Conservation (phyloP, 1,140 invertebrate species). For the Kradibia gibbosae region DNA sequence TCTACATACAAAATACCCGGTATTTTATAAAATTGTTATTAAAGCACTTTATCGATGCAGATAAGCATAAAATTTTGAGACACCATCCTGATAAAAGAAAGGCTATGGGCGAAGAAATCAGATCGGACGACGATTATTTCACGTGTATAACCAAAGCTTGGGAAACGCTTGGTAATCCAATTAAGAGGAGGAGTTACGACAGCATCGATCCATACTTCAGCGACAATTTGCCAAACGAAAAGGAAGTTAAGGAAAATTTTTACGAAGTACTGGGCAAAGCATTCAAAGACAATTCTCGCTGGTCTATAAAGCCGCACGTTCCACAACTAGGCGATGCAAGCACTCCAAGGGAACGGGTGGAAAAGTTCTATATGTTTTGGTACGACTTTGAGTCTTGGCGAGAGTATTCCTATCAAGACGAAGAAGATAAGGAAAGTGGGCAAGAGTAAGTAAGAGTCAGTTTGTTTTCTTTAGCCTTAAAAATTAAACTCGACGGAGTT, state of each 20-base stretch:
- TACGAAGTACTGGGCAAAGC: constrained; percentile 85
- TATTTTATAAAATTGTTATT: not conserved
- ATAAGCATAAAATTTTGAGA: constrained; percentile 89
- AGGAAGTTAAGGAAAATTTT: constrained; percentile 87
- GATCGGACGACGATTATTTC: constrained; percentile 95
- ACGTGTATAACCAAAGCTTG: constrained; percentile 99
- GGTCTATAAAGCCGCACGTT: constrained; percentile 92
- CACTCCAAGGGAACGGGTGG: constrained; percentile 82
- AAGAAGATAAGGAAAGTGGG: constrained; percentile 98
- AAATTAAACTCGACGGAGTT: no score
- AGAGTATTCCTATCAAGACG: constrained; percentile 99
- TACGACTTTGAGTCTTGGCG: constrained; percentile 99
- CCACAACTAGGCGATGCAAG: constrained; percentile 87
- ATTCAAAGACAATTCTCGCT: constrained; percentile 91
- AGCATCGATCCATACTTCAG: constrained; percentile 97
- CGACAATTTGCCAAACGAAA: constrained; percentile 85
- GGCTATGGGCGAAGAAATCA: constrained; percentile 87
- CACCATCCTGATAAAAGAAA: constrained; percentile 99
- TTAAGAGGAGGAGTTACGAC: constrained; percentile 92
- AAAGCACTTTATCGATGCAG: constrained; percentile 65
- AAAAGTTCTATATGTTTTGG: constrained; percentile 93
- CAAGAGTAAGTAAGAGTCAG: constrained; percentile 77
- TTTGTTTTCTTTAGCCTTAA: not conserved
- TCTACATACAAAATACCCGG: no score
- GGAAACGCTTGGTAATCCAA: constrained; percentile 88